Evolutionary conservation across 2,888 invertebrate species (phyloP).

Genomic region (Timandra comae): DNA sequence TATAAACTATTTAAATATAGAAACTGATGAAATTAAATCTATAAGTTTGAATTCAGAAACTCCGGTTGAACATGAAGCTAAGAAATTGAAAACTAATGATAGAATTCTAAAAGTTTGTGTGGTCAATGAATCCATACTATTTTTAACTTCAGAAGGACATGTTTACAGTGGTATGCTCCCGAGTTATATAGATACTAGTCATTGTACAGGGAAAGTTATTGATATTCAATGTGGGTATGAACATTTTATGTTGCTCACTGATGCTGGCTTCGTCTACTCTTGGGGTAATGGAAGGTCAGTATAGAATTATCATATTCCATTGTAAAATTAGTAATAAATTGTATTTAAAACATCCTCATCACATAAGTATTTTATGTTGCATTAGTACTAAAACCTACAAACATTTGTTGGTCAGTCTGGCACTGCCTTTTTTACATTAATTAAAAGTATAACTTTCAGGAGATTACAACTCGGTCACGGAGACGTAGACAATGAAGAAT

Average conservation of each 20-base stretch:
- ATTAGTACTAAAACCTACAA: no score
- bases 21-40: constrained; percentile 30
- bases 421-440: no score
- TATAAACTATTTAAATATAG: constrained; percentile 43
- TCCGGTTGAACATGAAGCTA: constrained; percentile 23
- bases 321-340: no score
- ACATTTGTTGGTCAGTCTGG: no score
- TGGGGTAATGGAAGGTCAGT: constrained; percentile 89
- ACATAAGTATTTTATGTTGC: no score
- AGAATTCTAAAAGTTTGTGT: constrained; percentile 36
- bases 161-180: constrained; percentile 79
- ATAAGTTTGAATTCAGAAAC: constrained; percentile 35
- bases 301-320: no score
- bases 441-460: no score
- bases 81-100: constrained; percentile 30
- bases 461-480: constrained; percentile 92
- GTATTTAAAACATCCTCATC: no score
- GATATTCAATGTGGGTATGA: constrained; percentile 88
- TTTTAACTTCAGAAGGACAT: constrained; percentile 40
- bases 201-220: constrained; percentile 68
- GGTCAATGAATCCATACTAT: constrained; percentile 38
- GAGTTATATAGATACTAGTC: constrained; percentile 74
- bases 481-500: constrained; percentile 77
- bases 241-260: constrained; percentile 84
- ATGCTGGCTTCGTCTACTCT: constrained; percentile 83